Evolutionary conservation across 2,113 vertebrate species (phyloP).

Genomic region (Aix galericulata): DNA sequence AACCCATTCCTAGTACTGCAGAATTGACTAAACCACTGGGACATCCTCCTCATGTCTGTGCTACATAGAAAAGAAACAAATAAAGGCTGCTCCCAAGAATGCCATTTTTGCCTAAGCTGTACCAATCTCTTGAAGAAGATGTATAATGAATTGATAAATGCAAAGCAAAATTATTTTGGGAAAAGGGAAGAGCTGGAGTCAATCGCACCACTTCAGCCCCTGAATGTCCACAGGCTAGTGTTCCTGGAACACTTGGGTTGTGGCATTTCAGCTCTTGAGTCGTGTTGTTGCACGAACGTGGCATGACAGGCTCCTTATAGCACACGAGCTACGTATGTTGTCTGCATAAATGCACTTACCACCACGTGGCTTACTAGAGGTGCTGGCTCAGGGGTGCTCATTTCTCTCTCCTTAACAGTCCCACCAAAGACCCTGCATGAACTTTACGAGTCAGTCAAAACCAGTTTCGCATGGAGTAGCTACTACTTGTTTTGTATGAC

Average conservation of each 20-base stretch:
- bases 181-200: background rate
- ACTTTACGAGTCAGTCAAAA: background rate
- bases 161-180: background rate
- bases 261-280: background rate
- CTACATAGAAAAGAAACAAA: background rate
- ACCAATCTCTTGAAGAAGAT: background rate
- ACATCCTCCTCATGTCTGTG: rapidly evolving
- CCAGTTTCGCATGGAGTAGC: background rate
- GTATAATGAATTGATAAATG: background rate
- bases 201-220: background rate
- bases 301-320: background rate
- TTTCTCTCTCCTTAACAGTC: background rate
- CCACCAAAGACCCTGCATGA: constrained; percentile 3
- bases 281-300: background rate
- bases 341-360: background rate
- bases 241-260: background rate
- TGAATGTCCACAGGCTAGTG: background rate
- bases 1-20: background rate
- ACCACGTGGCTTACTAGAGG: background rate
- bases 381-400: background rate
- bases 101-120: background rate
- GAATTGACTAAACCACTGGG: background rate
- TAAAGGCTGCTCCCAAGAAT: background rate
- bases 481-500: constrained; percentile 49
- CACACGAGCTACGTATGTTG: background rate